phyloP scores from a whole-genome alignment of 2,888 invertebrate species.

The Athetis lepigone region DNA sequence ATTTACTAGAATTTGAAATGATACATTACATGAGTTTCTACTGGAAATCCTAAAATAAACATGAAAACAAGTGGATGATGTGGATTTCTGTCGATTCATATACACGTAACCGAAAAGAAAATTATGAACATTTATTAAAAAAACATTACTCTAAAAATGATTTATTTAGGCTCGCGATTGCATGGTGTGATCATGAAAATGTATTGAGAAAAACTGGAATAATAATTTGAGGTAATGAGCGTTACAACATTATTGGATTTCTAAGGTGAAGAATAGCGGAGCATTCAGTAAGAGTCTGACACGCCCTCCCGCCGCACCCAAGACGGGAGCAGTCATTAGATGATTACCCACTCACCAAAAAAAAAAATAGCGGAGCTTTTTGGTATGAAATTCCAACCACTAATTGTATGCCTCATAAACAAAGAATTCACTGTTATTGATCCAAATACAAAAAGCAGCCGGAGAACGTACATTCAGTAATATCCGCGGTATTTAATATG shows the following conservation, averaged over 20 bases:
- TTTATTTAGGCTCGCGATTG: constrained; percentile 29
- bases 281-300: too few relatives aligned
- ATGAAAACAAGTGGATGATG: too few relatives aligned
- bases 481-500: constrained; percentile 26
- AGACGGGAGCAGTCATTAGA: too few relatives aligned
- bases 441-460: constrained; percentile 32
- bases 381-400: constrained; percentile 23
- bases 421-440: constrained; percentile 44
- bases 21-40: constrained; percentile 25
- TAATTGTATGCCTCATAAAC: constrained; percentile 40
- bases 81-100: constrained; percentile 40
- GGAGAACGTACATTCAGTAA: constrained; percentile 1
- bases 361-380: constrained; percentile 10
- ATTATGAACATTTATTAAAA: constrained; percentile 45
- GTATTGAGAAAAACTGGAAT: constrained; percentile 2
- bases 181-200: constrained; percentile 12
- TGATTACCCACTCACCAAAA: too few relatives aligned
- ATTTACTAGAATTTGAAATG: constrained; percentile 33
- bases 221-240: constrained; percentile 4
- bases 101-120: constrained; percentile 40
- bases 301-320: too few relatives aligned
- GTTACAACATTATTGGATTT: background rate
- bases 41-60: constrained; percentile 40
- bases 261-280: background rate
- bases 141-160: constrained; percentile 27